Evolutionary conservation across 2,797 vertebrate species (phyloP), one percentile per base, ranked within the genome.

Genomic region (Lagodon rhomboides): DNA sequence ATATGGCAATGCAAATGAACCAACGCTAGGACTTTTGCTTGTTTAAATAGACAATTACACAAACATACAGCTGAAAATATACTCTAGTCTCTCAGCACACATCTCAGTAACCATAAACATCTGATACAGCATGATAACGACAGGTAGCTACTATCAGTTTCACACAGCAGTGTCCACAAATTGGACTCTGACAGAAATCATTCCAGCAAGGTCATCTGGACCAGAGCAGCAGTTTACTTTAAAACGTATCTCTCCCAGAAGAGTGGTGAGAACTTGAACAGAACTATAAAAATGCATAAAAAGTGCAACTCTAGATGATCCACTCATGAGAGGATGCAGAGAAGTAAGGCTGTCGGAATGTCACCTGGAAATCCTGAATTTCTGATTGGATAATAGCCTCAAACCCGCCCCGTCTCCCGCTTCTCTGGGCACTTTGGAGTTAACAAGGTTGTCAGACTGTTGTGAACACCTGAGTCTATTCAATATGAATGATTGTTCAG

Each of bases 281-380:
- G 0, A 75, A 71, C 49, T 70, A 65, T 13, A 60, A 65, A 70
- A 80, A 59, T 3, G 34, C 13, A 43, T 62, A 2, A 8, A 79
- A 79, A 85, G 72, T 85, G 79, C 65, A 82, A 43, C 13, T 44
- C 38, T 67, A 44, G 51, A 68, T 15, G 46, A 41, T 56, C 34
- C 1, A 0, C 12, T 25, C 15, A 17, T 34, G 9, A 44, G 59
- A 79, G 25, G 44, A 63, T 5, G 22, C 38, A 79, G 49, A 71
- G 34, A 23, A 69, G 59, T 72, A 55, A 38, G 54, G 70, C 75
- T 79, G 20, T 5, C 9, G 73, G 84, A 85, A 89, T 85, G 78
- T 87, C 58, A 47, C 15, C 47, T 30, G 17, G 43, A 60, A 72
- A 25, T 79, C n/a, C 43, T 54, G 69, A 58, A 13, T 53, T 47